Evolutionary conservation across 2,797 vertebrate species (phyloP).

Genomic region (Falco biarmicus): DNA sequence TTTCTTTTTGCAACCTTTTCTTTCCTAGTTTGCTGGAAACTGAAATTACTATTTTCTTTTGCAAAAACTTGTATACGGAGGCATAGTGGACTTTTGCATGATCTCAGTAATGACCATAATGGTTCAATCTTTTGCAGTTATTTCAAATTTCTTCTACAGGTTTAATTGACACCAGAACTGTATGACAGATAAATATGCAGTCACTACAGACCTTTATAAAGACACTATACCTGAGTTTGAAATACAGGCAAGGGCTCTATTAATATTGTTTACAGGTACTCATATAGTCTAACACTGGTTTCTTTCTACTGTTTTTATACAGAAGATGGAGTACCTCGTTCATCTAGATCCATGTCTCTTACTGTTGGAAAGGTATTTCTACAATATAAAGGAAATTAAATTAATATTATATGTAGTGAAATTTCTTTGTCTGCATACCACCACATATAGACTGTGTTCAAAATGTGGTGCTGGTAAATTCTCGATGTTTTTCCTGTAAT

Average conservation of each 20-base stretch:
- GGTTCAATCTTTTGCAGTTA: background rate
- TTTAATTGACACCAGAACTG: background rate
- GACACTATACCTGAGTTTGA: background rate
- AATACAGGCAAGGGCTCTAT: background rate
- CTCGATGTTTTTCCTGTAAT: background rate
- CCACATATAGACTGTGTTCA: background rate
- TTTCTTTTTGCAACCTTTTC: background rate
- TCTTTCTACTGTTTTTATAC: slow-evolving; percentile 53
- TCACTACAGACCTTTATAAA: background rate
- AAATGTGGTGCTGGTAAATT: background rate
- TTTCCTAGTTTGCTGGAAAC: background rate
- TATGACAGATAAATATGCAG: background rate
- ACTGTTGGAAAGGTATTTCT: slow-evolving; percentile 93
- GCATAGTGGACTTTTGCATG: background rate
- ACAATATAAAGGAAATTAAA: background rate
- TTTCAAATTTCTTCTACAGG: background rate
- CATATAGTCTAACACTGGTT: background rate
- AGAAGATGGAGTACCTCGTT: slow-evolving; percentile 94
- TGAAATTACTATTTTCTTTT: background rate
- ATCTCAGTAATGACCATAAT: background rate
- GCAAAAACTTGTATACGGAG: background rate
- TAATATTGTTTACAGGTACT: background rate
- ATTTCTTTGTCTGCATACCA: background rate
- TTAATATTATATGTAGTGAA: background rate
- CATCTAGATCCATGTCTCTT: slow-evolving; percentile 93